A percentile compares a stretch with the other conserved stretches of the same genome.
These are phyloP conservation scores for Melanerpes formicivorus DNA, from an alignment of 2,113 vertebrate species.

Conservation along the genomic window DNA sequence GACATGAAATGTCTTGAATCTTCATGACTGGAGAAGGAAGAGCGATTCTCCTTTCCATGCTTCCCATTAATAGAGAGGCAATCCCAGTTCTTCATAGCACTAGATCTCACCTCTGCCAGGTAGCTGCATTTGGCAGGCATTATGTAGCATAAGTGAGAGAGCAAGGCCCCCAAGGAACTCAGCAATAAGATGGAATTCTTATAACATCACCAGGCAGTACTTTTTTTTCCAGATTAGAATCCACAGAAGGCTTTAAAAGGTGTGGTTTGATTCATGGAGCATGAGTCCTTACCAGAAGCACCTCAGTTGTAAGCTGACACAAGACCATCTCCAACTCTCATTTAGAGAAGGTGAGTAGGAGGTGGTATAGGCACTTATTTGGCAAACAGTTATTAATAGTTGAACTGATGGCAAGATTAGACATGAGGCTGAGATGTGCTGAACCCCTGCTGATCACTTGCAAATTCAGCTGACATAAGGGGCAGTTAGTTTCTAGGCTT, in stretches of 20 bases:
- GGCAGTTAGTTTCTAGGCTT: neutral
- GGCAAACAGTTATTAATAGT: neutral
- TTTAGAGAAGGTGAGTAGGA: neutral
- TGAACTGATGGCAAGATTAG: neutral
- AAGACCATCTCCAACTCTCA: neutral
- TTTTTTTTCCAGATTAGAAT: neutral
- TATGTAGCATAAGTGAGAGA: neutral
- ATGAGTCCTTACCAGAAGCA: neutral
- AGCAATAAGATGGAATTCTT: neutral
- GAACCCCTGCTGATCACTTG: neutral
- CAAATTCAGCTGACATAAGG: neutral
- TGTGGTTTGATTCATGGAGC: neutral
- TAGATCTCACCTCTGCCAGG: neutral
- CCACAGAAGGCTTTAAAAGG: neutral
- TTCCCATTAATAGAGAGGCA: neutral
- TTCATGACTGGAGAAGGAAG: neutral
- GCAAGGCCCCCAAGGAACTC: neutral
- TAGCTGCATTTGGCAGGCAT: neutral
- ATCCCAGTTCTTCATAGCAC: neutral
- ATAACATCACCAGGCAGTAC: too few relatives aligned
- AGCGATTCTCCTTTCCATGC: neutral
- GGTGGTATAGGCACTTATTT: neutral
- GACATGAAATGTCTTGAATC: neutral
- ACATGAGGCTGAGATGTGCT: neutral
- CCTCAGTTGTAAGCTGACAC: neutral